phyloP scores from a whole-genome alignment of 2,888 invertebrate genomes.

The Antheraea yamamai region DNA sequence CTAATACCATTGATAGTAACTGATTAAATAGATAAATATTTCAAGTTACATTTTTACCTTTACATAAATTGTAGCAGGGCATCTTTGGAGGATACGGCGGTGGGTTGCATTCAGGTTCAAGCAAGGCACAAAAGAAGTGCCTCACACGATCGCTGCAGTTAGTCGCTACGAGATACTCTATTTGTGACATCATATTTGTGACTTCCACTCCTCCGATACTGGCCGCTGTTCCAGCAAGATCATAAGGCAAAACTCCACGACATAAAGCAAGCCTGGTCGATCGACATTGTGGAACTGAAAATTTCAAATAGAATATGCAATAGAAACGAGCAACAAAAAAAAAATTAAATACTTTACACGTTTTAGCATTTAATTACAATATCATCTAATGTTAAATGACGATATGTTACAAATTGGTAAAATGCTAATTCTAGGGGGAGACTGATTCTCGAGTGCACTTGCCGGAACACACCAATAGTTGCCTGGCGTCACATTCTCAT shows the following conservation, averaged over 20 bases:
- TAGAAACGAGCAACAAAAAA: not conserved
- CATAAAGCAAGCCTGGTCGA: constrained; percentile 79
- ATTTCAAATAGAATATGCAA: constrained; percentile 12
- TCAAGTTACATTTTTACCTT: constrained; percentile 67
- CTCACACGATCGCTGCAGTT: constrained; percentile 84
- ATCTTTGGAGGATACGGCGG: constrained; percentile 80
- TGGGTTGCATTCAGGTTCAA: constrained; percentile 86
- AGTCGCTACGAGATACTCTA: constrained; percentile 82
- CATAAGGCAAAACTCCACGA: constrained; percentile 85
- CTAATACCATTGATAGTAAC: not conserved
- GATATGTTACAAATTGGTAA: too few relatives aligned
- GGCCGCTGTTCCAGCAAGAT: constrained; percentile 80
- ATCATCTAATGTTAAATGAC: too few relatives aligned
- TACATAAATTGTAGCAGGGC: constrained; percentile 85
- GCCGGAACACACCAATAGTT: too few relatives aligned
- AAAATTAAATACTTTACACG: too few relatives aligned
- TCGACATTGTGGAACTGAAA: constrained; percentile 76
- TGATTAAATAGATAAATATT: not conserved
- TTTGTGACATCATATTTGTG: constrained; percentile 75
- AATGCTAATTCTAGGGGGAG: too few relatives aligned
- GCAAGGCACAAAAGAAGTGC: constrained; percentile 84
- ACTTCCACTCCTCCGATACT: constrained; percentile 64
- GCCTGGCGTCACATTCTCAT: too few relatives aligned
- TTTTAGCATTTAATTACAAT: too few relatives aligned
- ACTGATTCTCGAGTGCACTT: too few relatives aligned